These are phyloP conservation scores for Enteromius fasciolatus DNA, from an alignment of 2,797 vertebrate genomes.

Conservation along the genomic window DNA sequence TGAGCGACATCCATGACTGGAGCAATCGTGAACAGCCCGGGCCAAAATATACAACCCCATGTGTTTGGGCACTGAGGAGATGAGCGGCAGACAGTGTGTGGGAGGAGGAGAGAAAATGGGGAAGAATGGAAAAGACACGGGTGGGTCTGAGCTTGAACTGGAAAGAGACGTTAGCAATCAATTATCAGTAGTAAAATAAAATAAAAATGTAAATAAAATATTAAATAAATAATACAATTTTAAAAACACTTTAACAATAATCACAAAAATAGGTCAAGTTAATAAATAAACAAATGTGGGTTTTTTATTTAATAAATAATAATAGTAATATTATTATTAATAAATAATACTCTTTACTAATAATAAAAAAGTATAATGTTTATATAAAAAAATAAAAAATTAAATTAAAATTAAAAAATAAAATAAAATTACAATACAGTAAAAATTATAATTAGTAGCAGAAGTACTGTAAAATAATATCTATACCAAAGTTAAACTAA, in stretches of 20 bases:
- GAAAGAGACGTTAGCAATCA: not conserved
- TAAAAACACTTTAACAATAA: not conserved
- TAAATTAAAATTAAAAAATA: not conserved
- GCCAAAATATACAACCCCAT: conserved; percentile 3
- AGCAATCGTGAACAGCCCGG: not conserved
- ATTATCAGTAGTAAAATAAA: not conserved
- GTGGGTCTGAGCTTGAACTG: not conserved
- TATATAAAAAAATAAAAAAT: not conserved
- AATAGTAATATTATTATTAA: too few relatives aligned
- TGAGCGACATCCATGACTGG: not conserved
- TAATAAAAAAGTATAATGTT: too few relatives aligned
- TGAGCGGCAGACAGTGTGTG: not conserved
- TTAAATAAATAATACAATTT: not conserved
- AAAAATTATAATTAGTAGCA: too few relatives aligned
- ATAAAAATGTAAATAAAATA: not conserved
- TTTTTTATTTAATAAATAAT: not conserved
- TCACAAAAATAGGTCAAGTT: not conserved
- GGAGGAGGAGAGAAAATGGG: not conserved
- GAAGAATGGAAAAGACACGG: not conserved
- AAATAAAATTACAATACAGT: not conserved
- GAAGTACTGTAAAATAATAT: too few relatives aligned
- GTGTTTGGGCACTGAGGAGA: not conserved
- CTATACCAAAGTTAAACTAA: not conserved
- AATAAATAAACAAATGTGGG: not conserved
- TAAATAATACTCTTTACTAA: too few relatives aligned